These are phyloP conservation scores for Pipa parva DNA, from an alignment of 2,113 vertebrate species.

Conservation along the genomic window DNA sequence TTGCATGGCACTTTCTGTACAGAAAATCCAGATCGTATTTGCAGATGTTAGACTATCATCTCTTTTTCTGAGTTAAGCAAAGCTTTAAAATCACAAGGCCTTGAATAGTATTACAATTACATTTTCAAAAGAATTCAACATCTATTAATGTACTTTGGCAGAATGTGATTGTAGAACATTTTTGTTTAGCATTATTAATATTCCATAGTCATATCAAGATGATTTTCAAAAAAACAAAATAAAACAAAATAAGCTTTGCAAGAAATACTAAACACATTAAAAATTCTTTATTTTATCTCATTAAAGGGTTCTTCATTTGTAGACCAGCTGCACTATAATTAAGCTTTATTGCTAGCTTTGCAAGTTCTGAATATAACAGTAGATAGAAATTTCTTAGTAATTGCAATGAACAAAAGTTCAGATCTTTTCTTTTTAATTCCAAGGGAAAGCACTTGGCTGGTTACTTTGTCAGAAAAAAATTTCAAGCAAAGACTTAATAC, in stretches of 20 bases:
- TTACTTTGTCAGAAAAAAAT: constrained; percentile 36
- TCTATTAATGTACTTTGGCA: no score
- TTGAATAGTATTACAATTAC: no score
- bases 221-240: constrained; percentile 9
- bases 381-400: not conserved
- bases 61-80: no score
- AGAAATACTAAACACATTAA: constrained; percentile 16
- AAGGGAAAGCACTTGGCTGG: not conserved
- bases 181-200: constrained; percentile 11
- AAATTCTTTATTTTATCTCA: constrained; percentile 24
- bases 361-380: constrained; percentile 1
- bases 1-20: no score
- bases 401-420: constrained; percentile 12
- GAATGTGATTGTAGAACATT: no score
- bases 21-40: no score
- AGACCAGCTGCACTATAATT: constrained; percentile 2
- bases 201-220: constrained; percentile 10
- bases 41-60: no score
- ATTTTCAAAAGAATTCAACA: no score
- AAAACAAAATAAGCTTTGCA: no score
- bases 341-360: not conserved
- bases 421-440: not conserved
- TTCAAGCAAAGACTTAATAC: no score
- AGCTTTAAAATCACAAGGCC: no score
- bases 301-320: not conserved